Evolutionary conservation across 2,113 vertebrate genomes (phyloP), one percentile per base, ranked within the genome.

Genomic region (Salvator merianae): DNA sequence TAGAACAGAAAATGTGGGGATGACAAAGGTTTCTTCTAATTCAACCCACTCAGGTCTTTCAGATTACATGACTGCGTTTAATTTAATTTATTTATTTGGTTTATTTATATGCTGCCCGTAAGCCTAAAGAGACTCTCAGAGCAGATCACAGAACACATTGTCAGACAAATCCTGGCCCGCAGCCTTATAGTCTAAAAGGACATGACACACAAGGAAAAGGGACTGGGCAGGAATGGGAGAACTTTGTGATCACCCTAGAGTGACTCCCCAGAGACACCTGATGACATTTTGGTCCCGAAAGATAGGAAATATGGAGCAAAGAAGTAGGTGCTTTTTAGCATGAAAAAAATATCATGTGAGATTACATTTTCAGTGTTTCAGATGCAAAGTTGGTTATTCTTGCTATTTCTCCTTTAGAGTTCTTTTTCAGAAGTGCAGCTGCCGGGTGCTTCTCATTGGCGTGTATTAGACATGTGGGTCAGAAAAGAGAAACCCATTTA

Each of bases 361-460:
- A 40, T 24, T 36, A 1, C 28, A 20, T 59, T 79, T 7, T 24
- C 62, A 66, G 38, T 24, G 36, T 30, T 63, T 38, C 59, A 38
- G 18, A 59, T 36, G 3, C 9, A 24, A 10, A 38, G 18, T 22
- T 8, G 6, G 7, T 20, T 7, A 43, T 6, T 62, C 65, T 62
- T 12, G 0, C 34, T n/a, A 34, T 6, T 28, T 34, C 20, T 10
- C 9, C 40, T 10, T 66, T 47, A 3, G 26, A 22, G 62, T 13
- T 14, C 79, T 26, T 0, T 12, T 30, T 72, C 81, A 4, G 8
- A 26, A n/a, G 79, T 36, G 0, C 0, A 2, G 68, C 2, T 0
- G 13, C 36, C 9, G 71, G 32, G 0, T 2, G 10, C 77, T 50
- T 70, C 77, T 62, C 13, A 7, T 85, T 34, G 88, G n/a, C 1